phyloP scores from a whole-genome alignment of 2,888 invertebrate species.

The Xylota sylvarum region DNA sequence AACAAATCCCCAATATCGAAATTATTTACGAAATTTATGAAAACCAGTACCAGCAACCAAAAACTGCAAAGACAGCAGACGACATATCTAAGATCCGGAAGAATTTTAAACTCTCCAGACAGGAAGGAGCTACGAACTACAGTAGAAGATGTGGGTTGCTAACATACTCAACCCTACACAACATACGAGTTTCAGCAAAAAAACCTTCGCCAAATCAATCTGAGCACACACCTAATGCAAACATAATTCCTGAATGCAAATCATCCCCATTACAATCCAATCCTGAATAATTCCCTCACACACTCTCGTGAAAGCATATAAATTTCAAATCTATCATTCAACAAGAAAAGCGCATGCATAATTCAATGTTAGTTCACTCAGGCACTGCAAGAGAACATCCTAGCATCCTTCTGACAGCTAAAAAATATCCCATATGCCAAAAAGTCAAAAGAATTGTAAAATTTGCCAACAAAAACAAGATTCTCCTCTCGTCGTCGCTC shows the following conservation, averaged over 20 bases:
- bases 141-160: too few species aligned
- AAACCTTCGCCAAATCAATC: neutral
- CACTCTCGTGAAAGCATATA: conserved; percentile 25
- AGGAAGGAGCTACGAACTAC: too few species aligned
- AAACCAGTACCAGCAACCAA: too few species aligned
- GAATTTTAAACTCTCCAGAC: too few species aligned
- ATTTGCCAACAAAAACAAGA: conserved; percentile 21
- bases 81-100: too few species aligned
- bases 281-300: conserved; percentile 18
- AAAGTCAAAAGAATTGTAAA: conserved; percentile 24
- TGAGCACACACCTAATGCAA: neutral
- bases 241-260: conserved; percentile 10
- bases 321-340: conserved; percentile 50
- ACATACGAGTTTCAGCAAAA: too few species aligned
- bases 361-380: conserved; percentile 52
- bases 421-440: conserved; percentile 18
- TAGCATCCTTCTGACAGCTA: conserved; percentile 48
- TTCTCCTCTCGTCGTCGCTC: neutral
- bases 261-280: neutral
- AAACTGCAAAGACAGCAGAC: too few species aligned
- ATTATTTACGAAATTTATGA: too few species aligned
- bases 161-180: too few species aligned
- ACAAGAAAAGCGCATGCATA: conserved; percentile 41
- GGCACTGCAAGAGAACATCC: conserved; percentile 37
- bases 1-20: too few species aligned